Evolutionary conservation across 2,888 invertebrate species (phyloP).

Genomic region (Tipula unca): DNA sequence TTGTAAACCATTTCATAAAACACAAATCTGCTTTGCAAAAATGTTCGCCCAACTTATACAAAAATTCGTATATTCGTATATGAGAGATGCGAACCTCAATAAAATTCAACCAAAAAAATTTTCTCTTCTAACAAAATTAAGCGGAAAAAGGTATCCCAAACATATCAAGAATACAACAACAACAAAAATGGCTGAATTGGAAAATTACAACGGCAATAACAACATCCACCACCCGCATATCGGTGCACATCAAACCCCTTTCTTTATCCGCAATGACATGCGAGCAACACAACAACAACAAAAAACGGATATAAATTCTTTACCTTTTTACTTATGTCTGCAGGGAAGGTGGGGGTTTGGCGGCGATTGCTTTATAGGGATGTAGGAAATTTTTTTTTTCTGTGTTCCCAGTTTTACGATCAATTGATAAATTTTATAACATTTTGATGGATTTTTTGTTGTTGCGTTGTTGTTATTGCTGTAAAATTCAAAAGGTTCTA

Average conservation of each 20-base stretch:
- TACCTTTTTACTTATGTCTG: background rate
- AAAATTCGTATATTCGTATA: background rate
- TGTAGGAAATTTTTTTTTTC: background rate
- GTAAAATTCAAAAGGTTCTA: background rate
- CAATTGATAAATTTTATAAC: conserved; percentile 14
- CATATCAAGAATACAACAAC: background rate
- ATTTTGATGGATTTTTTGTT: background rate
- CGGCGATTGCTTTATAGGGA: background rate
- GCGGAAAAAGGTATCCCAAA: background rate
- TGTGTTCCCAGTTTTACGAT: conserved; percentile 8
- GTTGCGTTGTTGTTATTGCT: background rate
- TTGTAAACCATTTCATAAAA: background rate
- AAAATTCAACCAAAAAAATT: background rate
- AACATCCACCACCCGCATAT: background rate
- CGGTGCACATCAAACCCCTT: background rate
- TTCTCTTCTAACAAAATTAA: background rate
- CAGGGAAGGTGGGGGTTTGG: background rate
- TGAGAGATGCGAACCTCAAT: background rate
- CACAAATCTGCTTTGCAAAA: background rate
- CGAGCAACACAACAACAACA: background rate
- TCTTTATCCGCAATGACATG: background rate
- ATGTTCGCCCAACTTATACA: background rate
- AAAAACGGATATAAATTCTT: background rate
- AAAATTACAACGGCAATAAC: background rate
- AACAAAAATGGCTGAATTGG: background rate